Base-by-base conservation (phyloP, 1,140 invertebrate species). In the Ceratosolen solmsi region DNA sequence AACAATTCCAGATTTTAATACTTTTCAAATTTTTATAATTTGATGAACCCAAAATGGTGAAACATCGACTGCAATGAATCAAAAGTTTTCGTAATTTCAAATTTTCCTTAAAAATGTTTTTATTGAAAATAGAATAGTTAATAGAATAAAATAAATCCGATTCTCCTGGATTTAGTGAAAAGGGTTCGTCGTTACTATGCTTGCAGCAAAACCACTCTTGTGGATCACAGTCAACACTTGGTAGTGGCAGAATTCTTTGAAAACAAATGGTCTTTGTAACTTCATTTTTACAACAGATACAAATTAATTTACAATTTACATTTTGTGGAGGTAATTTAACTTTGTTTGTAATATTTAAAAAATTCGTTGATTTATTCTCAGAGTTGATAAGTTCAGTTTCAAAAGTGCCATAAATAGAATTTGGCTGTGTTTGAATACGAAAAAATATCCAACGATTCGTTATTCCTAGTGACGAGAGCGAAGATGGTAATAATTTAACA, bases 151-250 rank as follows among this genome's bases (percentile, higher is more conserved):
- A 89, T 63, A 89, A 89, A 84, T 91, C 91, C 2, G 82, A 80
- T 20, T 87, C 83, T 58, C 79, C 84, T 56, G 90, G 89, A 38
- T 82, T 68, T 30, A 90, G 76, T 4, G 86, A 81, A 49, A 82
- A 75, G 36, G 71, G n/a, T n/a, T 83, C 75, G 49, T 84, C 63
- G 4, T 83, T 74, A 38, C 56, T 84, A 58, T 91, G 88, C 25
- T 82, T 88, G 79, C 89, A 90, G 71, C 91, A 92, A 80, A 91
- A 92, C 89, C 90, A 92, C 73, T 92, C 89, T 25, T 79, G 75
- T 25, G 88, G 86, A 82, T 91, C 89, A 75, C 85, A 91, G 15
- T 90, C 88, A 27, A 49, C 60, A 56, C 87, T 86, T 30, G 91
- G 91, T 30, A 90, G 41, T 65, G 91, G 89, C 38, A 91, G 82